Evolutionary conservation across 2,113 vertebrate species (phyloP).

Genomic region (Junco hyemalis): DNA sequence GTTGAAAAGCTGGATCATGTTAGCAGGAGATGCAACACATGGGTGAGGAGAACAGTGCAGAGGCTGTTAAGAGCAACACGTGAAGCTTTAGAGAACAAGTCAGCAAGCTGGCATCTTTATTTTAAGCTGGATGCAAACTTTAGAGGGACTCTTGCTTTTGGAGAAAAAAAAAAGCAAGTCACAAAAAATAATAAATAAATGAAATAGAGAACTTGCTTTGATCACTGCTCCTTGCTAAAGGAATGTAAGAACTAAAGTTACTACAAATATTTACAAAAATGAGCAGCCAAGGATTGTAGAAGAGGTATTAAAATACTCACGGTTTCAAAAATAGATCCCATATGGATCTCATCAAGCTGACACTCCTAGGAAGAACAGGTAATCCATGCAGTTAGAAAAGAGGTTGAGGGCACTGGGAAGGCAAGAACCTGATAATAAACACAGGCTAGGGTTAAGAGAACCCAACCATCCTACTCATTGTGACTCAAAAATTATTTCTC

Average conservation of each 20-base stretch:
- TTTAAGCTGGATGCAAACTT: not conserved
- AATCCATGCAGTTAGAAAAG: not conserved
- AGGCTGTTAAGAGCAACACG: not conserved
- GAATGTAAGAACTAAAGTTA: not conserved
- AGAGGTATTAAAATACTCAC: not conserved
- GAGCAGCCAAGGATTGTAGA: not conserved
- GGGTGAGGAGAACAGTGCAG: not conserved
- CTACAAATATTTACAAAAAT: not conserved
- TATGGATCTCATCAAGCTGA: not conserved
- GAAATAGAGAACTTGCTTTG: not conserved
- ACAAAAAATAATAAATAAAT: not conserved
- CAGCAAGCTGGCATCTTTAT: not conserved
- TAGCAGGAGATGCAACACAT: not conserved
- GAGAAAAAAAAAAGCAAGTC: not conserved
- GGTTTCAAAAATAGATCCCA: not conserved
- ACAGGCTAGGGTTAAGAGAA: not conserved
- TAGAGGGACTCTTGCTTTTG: not conserved
- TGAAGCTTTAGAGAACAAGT: not conserved
- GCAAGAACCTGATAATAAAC: not conserved
- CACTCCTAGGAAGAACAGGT: not conserved
- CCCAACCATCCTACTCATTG: fast-evolving
- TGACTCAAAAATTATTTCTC: not conserved
- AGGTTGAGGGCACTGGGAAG: not conserved
- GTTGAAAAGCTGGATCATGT: not conserved
- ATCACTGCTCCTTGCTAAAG: not conserved